These are phyloP conservation scores for Ctenopoma kingsleyae DNA, from an alignment of 2,797 vertebrate species.

Conservation along the genomic window DNA sequence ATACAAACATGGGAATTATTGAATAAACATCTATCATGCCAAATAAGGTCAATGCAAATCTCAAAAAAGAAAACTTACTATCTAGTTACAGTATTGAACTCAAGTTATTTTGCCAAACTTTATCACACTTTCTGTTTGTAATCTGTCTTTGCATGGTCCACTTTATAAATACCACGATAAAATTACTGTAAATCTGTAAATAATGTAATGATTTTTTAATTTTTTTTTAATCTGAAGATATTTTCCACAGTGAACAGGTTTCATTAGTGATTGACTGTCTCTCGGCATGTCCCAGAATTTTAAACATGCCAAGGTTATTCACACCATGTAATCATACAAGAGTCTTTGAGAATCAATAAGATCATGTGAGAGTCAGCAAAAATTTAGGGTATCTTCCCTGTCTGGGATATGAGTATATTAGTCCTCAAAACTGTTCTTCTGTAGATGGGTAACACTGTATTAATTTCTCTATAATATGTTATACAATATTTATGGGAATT, in stretches of 20 bases:
- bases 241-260: background rate
- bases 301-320: background rate
- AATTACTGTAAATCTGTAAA: background rate
- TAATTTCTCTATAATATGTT: background rate
- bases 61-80: background rate
- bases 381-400: background rate
- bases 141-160: background rate
- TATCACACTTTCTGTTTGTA: background rate
- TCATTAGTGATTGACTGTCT: background rate
- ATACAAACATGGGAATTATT: background rate
- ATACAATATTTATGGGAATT: background rate
- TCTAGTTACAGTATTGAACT: too few relatives aligned
- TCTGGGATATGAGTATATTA: background rate
- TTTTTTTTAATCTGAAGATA: too few relatives aligned
- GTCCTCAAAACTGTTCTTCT: background rate
- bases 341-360: background rate
- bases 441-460: background rate
- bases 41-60: background rate
- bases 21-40: background rate
- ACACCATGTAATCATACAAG: background rate
- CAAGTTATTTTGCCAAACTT: background rate
- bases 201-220: too few relatives aligned
- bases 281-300: background rate
- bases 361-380: slow-evolving; percentile 1
- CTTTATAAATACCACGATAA: background rate